Base-by-base conservation (phyloP, 2,888 invertebrate genomes). In the Clanis bilineata region DNA sequence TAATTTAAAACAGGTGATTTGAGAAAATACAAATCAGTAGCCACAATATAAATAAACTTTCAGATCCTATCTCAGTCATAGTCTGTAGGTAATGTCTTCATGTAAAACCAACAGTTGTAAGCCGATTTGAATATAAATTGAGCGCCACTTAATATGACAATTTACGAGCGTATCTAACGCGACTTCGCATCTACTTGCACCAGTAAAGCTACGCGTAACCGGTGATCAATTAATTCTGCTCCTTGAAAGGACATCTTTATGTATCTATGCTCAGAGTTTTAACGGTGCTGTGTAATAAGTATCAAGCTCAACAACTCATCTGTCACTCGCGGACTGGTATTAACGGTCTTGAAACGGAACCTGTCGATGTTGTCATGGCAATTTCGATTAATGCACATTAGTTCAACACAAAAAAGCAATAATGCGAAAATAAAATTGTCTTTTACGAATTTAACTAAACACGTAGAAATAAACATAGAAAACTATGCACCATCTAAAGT, bases 101-200 rank as follows among this genome's bases (percentile, higher is more conserved):
- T 79, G 73, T 72, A 72, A 76, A 79, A 70, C 70, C 74, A 76
- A 77, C 77, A 79, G 72, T 70, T 74, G 74, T 82, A 85, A 83
- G 79, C 80, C 74, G 81, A 83, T 83, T 82, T 77, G 71, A 76
- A 69, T 62, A 77, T 82, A 79, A 78, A 81, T 79, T 79, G 79
- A 85, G 76, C 77, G 71, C 75, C 75, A 79, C 70, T 81, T 85
- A 84, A 83, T 82, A 82, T 79, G 81, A 81, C 82, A 82, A 83
- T 85, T 85, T 85, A 85, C 76, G 79, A 77, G 77, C 80, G 74
- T 80, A 65, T 69, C 75, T 77, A 79, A 80, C 71, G 74, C 68
- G 67, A 64, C 64, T 74, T 62, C 66, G 65, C 60, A 67, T 68
- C 36, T 36, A 65, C 62, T 64, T 56, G 64, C 66, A 66, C 63